phyloP scores from a whole-genome alignment of 2,888 invertebrate genomes.

The Aricia artaxerxes region DNA sequence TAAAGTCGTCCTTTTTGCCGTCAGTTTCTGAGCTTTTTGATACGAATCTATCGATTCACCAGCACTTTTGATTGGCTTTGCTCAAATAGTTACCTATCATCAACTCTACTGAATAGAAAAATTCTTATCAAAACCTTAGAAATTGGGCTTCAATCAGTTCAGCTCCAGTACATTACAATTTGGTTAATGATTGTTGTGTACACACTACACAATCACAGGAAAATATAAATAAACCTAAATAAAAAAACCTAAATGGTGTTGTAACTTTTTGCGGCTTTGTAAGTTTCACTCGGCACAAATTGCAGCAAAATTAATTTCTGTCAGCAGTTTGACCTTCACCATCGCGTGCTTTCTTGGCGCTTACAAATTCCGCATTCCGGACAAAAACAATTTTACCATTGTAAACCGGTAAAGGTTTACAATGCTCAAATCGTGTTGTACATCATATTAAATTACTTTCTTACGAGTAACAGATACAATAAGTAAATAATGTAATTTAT shows the following conservation, averaged over 20 bases:
- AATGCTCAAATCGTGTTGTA: neutral
- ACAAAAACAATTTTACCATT: slow-evolving; percentile 6
- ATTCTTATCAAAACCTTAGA: no score
- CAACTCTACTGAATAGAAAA: no score
- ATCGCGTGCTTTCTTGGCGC: slow-evolving; percentile 21
- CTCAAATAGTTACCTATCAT: no score
- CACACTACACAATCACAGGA: neutral
- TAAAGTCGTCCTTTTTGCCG: no score
- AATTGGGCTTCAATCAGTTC: no score
- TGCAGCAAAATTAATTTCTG: slow-evolving; percentile 11
- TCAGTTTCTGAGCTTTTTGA: no score
- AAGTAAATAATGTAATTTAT: neutral
- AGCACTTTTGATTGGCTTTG: no score
- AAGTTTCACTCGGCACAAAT: slow-evolving; percentile 3
- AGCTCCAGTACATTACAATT: neutral
- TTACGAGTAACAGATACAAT: neutral
- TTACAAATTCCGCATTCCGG: slow-evolving; percentile 25
- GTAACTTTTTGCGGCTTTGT: neutral
- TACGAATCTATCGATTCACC: no score
- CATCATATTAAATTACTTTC: neutral
- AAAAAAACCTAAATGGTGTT: neutral
- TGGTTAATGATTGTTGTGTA: neutral
- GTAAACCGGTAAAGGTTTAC: neutral
- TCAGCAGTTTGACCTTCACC: slow-evolving; percentile 27
- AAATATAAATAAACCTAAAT: neutral